Conservation (phyloP, 2,797 vertebrate species). For the Clangula hyemalis region DNA sequence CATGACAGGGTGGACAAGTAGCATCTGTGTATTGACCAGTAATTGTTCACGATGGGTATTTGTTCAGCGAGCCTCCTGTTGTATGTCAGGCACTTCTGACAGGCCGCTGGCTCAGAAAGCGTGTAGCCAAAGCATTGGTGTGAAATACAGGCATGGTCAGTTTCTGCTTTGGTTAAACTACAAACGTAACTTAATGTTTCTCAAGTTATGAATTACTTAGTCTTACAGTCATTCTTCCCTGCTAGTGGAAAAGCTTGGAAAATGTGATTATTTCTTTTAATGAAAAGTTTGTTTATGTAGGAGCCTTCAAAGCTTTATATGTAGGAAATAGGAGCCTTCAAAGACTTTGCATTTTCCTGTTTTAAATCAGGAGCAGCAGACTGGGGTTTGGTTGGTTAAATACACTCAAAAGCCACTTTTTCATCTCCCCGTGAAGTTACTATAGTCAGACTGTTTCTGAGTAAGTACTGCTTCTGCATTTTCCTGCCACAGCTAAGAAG, state of each 20-base stretch:
- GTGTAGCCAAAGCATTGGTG: fast-evolving
- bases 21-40: not conserved
- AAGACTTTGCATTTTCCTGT: not conserved
- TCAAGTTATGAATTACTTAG: not conserved
- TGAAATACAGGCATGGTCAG: not conserved
- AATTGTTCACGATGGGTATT: not conserved
- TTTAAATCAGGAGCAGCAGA: not conserved
- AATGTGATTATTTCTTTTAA: not conserved
- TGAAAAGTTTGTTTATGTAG: not conserved
- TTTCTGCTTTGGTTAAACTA: not conserved
- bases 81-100: not conserved
- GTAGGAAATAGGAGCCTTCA: not conserved
- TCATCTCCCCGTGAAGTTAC: not conserved
- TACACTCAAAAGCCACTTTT: not conserved
- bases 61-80: not conserved
- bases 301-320: not conserved
- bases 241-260: not conserved
- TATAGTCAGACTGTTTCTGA: not conserved
- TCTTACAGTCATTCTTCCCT: not conserved
- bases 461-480: not conserved
- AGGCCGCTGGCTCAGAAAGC: not conserved
- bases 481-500: not conserved
- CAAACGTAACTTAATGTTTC: not conserved
- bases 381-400: not conserved
- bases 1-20: not conserved